A percentile compares a stretch with the other conserved stretches of the same genome.
phyloP scores from a whole-genome alignment of 2,797 vertebrate genomes.

The Eospalax fontanierii region DNA sequence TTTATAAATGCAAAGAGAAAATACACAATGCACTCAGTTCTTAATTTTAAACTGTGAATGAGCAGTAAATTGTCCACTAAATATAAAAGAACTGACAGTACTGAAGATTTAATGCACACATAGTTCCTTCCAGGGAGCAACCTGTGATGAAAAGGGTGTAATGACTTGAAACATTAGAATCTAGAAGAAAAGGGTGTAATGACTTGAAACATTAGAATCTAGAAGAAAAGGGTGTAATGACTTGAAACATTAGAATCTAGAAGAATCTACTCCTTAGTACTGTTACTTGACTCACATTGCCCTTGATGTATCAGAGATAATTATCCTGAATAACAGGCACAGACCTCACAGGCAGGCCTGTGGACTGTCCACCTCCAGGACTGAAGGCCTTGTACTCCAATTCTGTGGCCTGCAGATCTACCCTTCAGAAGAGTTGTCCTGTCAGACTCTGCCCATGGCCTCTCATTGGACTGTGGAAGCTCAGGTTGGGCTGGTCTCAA shows the following conservation, averaged over 20 bases:
- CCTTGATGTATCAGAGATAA: neutral
- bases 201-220: too few species aligned
- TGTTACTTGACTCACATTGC: neutral
- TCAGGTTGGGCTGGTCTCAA: neutral
- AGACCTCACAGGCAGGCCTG: neutral
- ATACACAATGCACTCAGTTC: neutral
- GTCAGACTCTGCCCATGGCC: neutral
- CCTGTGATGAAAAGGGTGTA: too few species aligned
- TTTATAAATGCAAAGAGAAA: neutral
- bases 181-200: too few species aligned
- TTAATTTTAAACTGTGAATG: conserved; percentile 22
- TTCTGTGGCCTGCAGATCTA: neutral
- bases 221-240: neutral
- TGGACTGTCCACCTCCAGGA: neutral
- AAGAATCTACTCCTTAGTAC: neutral
- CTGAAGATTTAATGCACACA: neutral
- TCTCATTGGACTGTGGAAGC: too few species aligned
- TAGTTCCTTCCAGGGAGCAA: neutral
- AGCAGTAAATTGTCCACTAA: neutral
- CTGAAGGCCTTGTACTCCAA: neutral
- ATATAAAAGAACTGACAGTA: neutral
- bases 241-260: neutral
- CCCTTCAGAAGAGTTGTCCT: neutral
- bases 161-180: too few species aligned
- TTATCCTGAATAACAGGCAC: neutral